phyloP scores from a whole-genome alignment of 2,113 vertebrate genomes.

The Petroica traversi region DNA sequence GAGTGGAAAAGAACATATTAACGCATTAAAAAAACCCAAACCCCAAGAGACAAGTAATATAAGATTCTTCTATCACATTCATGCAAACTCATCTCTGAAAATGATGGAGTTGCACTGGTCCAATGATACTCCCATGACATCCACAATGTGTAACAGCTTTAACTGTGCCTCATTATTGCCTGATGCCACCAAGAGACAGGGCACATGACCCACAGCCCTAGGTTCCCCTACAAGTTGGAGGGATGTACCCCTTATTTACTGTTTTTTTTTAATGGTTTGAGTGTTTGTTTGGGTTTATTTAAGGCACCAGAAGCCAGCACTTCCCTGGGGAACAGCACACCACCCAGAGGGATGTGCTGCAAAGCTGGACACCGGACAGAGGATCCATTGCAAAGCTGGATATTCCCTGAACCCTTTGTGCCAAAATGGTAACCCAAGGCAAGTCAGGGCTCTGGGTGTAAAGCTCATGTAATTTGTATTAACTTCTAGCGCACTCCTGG shows the following conservation, averaged over 20 bases:
- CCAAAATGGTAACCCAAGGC: slow-evolving; percentile 61
- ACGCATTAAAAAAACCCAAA: background rate
- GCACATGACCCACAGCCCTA: background rate
- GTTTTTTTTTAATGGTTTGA: background rate
- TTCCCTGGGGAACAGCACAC: background rate
- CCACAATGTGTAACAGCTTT: background rate
- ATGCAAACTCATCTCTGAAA: background rate
- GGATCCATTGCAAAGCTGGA: slow-evolving; percentile 57
- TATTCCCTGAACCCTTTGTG: background rate
- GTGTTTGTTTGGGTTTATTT: background rate
- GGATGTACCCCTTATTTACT: background rate
- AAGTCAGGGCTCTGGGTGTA: slow-evolving; percentile 29
- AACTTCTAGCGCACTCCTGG: background rate
- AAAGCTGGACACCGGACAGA: background rate
- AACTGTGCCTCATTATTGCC: background rate
- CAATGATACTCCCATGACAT: background rate
- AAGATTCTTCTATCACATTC: background rate
- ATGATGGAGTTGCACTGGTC: background rate
- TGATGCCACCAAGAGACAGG: background rate
- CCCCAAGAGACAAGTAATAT: background rate
- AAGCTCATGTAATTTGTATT: slow-evolving; percentile 48
- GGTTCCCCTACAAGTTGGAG: background rate
- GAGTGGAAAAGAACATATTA: background rate
- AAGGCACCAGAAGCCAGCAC: background rate
- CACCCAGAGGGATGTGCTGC: background rate